Conservation (phyloP, 2,888 invertebrate genomes). For the Therioaphis trifolii region DNA sequence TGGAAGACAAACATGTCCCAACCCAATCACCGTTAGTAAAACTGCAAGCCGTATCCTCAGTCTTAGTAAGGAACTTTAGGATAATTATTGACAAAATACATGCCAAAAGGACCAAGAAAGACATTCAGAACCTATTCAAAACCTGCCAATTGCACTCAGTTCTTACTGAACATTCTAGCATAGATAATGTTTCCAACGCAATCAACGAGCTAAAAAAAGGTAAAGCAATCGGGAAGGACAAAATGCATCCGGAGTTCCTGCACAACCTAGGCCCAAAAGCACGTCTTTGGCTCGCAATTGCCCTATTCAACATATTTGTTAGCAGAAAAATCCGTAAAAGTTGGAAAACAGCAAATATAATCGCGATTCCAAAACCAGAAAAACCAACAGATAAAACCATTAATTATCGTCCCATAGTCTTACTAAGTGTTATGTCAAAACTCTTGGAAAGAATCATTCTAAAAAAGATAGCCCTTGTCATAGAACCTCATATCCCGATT, state of each 20-base stretch:
- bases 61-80: background rate
- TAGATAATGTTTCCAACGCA: background rate
- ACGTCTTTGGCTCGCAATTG: background rate
- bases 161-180: background rate
- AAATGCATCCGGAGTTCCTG: background rate
- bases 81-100: background rate
- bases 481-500: background rate
- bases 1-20: background rate
- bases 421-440: too few species aligned
- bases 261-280: constrained; percentile 5
- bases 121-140: background rate
- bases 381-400: background rate
- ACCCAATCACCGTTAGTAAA: background rate
- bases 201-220: constrained; percentile 17
- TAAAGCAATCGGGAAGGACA: too few species aligned
- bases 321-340: background rate
- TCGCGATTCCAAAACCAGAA: background rate
- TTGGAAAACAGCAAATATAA: constrained; percentile 18
- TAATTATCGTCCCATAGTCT: too few species aligned
- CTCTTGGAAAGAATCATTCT: too few species aligned
- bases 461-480: background rate
- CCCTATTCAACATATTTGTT: background rate
- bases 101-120: background rate
- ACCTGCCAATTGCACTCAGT: background rate
- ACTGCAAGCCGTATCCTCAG: background rate